These are phyloP conservation scores for Myoxocephalus aenaeus DNA, from an alignment of 2,797 vertebrate genomes.

Conservation along the genomic window DNA sequence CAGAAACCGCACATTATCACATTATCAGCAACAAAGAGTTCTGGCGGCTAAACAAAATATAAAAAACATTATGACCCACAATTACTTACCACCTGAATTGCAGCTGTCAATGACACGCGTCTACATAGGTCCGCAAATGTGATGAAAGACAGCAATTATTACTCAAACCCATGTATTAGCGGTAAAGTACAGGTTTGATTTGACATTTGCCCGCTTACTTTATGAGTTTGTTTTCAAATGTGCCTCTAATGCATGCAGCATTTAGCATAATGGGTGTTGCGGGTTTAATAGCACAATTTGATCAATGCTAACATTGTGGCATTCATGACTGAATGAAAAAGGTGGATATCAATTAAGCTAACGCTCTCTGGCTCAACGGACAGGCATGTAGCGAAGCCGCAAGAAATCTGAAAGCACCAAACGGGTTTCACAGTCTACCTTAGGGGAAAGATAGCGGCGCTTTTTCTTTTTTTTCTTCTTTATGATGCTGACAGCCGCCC, in stretches of 20 bases:
- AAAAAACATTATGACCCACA: constrained; percentile 28
- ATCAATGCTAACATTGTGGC: neutral
- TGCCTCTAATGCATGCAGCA: constrained; percentile 29
- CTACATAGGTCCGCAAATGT: neutral
- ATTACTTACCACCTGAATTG: constrained; percentile 33
- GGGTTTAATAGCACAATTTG: constrained; percentile 10
- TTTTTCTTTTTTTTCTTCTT: constrained; percentile 28
- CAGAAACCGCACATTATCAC: constrained; percentile 35
- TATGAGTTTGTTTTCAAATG: constrained; percentile 15
- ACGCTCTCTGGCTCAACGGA: neutral
- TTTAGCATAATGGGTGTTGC: constrained; percentile 24
- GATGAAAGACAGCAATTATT: constrained; percentile 46
- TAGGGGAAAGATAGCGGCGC: constrained; percentile 37
- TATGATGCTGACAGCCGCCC: constrained; percentile 50
- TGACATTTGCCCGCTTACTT: constrained; percentile 30
- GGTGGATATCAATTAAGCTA: constrained; percentile 5
- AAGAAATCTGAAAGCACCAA: neutral
- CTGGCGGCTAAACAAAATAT: neutral
- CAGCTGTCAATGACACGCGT: constrained; percentile 28
- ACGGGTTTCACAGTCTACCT: constrained; percentile 15
- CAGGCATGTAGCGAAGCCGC: neutral
- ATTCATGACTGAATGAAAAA: constrained; percentile 19
- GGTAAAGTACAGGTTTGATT: constrained; percentile 29
- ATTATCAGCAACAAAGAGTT: constrained; percentile 34
- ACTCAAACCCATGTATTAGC: constrained; percentile 37